Percentiles rank a stretch among this genome's conserved stretches.
phyloP scores from a whole-genome alignment of 2,888 invertebrate species.

The Cantharis flavilabris region DNA sequence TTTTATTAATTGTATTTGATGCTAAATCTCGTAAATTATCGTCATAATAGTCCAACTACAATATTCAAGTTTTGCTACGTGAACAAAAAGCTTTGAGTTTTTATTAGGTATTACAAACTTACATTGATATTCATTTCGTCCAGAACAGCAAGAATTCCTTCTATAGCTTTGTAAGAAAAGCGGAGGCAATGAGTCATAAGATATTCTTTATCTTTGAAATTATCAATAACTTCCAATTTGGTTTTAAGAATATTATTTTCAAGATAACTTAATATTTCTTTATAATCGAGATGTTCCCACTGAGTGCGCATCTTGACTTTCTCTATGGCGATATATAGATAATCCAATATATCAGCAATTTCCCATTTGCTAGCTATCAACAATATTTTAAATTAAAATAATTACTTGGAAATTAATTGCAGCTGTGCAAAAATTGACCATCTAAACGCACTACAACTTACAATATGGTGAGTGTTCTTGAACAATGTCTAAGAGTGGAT shows the following conservation, averaged over 20 bases:
- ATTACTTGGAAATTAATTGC: no score
- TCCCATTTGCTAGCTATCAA: not conserved
- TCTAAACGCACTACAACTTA: not conserved
- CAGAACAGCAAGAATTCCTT: not conserved
- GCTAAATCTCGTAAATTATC: no score
- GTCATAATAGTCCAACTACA: no score
- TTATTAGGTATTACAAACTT: not conserved
- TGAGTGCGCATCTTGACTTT: not conserved
- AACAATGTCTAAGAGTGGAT: not conserved
- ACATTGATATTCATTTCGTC: not conserved
- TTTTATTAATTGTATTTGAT: no score
- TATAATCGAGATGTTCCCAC: not conserved
- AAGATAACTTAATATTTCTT: not conserved
- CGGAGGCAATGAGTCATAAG: not conserved
- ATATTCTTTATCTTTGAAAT: not conserved
- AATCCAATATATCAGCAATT: not conserved
- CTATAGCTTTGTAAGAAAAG: not conserved
- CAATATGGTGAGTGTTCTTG: not conserved
- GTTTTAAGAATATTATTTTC: not conserved
- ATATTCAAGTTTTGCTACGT: no score
- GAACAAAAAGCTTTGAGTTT: no score
- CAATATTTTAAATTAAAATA: not conserved
- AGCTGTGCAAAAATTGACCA: no score
- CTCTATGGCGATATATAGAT: not conserved
- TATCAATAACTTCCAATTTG: not conserved